These are phyloP conservation scores for Micrastur ruficollis DNA, from an alignment of 2,797 vertebrate genomes.

Conservation along the genomic window DNA sequence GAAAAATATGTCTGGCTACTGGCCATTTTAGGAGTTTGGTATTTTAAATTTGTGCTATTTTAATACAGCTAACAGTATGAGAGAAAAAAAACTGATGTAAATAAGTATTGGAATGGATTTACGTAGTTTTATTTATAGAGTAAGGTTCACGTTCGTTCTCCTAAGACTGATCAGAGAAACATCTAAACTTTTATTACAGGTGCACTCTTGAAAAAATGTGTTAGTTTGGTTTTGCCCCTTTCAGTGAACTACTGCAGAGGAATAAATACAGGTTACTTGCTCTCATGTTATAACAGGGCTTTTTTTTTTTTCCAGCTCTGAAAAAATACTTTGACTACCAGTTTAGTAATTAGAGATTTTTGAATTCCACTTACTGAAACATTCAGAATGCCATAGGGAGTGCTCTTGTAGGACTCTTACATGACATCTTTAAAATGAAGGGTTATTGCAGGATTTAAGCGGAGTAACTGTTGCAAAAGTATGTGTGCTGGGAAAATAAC, in stretches of 20 bases:
- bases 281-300: background rate
- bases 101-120: background rate
- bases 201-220: accelerated
- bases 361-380: accelerated
- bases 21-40: background rate
- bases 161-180: background rate
- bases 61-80: background rate
- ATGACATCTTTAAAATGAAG: accelerated
- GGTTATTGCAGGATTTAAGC: background rate
- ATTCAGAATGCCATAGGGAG: accelerated
- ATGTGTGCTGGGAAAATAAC: background rate
- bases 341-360: background rate
- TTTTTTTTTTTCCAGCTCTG: background rate
- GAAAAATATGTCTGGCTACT: background rate
- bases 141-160: accelerated
- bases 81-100: background rate
- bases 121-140: accelerated
- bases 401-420: accelerated
- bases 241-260: background rate
- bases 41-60: background rate
- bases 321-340: background rate
- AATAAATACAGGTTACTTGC: background rate
- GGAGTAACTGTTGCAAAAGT: background rate
- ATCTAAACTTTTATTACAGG: background rate
- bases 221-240: background rate